Evolutionary conservation across 1,140 invertebrate genomes (phyloP).

Genomic region (Antheraea mylitta): DNA sequence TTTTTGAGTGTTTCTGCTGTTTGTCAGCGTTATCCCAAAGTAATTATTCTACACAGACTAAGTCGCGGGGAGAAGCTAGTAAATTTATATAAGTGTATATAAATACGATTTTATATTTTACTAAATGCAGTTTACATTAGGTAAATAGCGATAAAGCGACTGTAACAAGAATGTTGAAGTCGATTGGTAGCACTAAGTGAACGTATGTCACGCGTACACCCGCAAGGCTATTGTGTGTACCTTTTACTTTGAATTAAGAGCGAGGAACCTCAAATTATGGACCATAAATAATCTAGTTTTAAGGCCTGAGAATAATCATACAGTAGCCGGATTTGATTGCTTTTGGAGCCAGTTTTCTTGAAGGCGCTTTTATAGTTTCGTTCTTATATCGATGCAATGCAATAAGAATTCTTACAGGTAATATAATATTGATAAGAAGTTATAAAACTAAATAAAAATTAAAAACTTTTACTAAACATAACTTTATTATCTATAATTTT

Average conservation of each 20-base stretch:
- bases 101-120: background rate
- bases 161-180: background rate
- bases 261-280: constrained; percentile 44
- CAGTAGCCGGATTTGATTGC: constrained; percentile 5
- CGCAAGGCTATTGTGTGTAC: constrained; percentile 48
- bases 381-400: background rate
- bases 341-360: background rate
- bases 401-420: background rate
- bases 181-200: constrained; percentile 5
- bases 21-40: no score
- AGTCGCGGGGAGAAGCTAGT: no score
- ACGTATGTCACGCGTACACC: constrained; percentile 33
- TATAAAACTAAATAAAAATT: no score
- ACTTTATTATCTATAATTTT: constrained; percentile 41
- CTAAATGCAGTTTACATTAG: background rate
- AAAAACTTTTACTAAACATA: background rate
- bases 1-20: no score
- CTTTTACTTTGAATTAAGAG: constrained; percentile 52
- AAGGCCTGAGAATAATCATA: constrained; percentile 6
- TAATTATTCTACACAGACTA: no score
- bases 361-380: background rate
- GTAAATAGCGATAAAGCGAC: constrained; percentile 13
- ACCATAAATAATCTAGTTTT: constrained; percentile 44
- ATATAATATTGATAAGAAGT: background rate
- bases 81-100: background rate